Base-by-base conservation (phyloP, 2,888 invertebrate species). In the Tetragonisca angustula region DNA sequence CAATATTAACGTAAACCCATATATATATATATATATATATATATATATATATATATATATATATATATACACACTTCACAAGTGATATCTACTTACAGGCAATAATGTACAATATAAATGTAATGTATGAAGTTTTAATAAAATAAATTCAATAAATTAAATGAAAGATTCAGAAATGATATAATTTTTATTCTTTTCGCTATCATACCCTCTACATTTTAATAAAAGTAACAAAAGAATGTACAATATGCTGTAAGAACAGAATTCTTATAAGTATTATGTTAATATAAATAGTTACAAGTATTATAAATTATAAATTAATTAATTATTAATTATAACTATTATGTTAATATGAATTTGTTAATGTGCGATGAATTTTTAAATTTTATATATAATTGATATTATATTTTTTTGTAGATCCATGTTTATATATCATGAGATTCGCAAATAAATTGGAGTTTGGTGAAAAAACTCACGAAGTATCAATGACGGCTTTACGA, bases 361-460 rank as follows among this genome's bases (percentile, higher is more conserved):
- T 17, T n/a, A 59, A 59, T 59, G 15, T 15, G 5, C 5, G n/a
- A 59, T n/a, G 3, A 65, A 43, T 65, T 68, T 62, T 73, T 32
- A n/a, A 73, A 52, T 17, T 27, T 21, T 13, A 13, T n/a, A 43
- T 11, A n/a, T 49, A 52, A 4, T 5, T 52, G 50, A 59, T 59
- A 24, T 70, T 76, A 4, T 69, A 68, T 69, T 74, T 50, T n/a
- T 50, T 67, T 85, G 13, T 69, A 90, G 99, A 99, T 96, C 99
- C 99, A 0, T 99, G 99, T 94, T 95, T 99, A 76, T 99, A 99
- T 94, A 98, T 99, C 76, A 96, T 99, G 93, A 96, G 99, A 77
- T 99, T 99, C 95, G 98, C 99, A 50, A 97, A 98, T 85, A 97
- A 98, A 92, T 95, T 99, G 77, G 98, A 99, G 93, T 97, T 99